Evolutionary conservation across 2,797 vertebrate species (phyloP), one percentile per base, ranked within the genome.

Genomic region (Phataginus tricuspis): DNA sequence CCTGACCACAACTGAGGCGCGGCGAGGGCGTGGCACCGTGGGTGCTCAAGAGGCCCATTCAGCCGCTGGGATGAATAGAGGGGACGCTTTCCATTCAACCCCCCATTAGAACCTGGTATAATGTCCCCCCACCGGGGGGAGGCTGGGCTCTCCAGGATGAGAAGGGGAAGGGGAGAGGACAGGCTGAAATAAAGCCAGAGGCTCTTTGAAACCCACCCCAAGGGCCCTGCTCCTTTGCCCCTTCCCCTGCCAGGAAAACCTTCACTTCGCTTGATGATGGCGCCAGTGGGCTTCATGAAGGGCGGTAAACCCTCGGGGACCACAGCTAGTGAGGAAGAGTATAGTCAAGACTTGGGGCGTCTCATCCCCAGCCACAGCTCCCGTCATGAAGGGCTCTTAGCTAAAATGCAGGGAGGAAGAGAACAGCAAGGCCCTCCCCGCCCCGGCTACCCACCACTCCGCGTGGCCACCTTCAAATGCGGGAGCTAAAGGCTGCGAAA

Each of bases 1-100:
- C 98, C 98, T 98, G 98, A 98, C 98, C 93, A 98, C 98, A 98
- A 99, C 98, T 98, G 98, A 97, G 90, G 93, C 83, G 63, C 92
- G 96, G 95, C 82, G 95, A 96, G 88, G 51, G 21, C 51, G 39
- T 27, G 68, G 83, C 94, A 97, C 97, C 97, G 95, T 95, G 94
- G 92, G 18, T 68, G 75, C 95, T 98, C 64, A 55, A 98, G 97
- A 97, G 97, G 97, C 63, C 80, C 0, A 31, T 53, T 87, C 87
- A 92, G 85, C 34, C 27, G 0, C 74, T 37, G 82, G 31, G 83
- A 86, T 99, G 98, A 99, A 98, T 98, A 98, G 98, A 97, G 97
- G 98, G 97, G 98, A 97, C 95, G 98, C 98, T 98, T 98, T 98
- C 99, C 98, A 98, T 97, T 93, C 95, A 88, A 94, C 37, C 71